Base-by-base conservation (phyloP, 2,113 vertebrate genomes). In the Gobiocypris rarus region DNA sequence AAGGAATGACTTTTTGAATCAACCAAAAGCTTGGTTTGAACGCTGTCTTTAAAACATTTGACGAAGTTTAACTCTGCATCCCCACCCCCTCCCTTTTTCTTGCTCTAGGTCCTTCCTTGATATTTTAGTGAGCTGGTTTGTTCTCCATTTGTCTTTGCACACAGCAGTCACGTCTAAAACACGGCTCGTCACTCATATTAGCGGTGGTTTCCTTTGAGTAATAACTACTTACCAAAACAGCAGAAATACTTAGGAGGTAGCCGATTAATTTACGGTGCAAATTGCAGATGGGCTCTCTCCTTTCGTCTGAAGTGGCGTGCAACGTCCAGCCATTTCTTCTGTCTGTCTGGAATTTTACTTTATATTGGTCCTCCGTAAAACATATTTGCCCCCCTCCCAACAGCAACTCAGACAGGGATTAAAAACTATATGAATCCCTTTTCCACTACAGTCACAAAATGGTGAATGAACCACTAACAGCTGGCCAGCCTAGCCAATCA, bases 401-500 rank as follows among this genome's bases (percentile, higher is more conserved):
- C 79, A 78, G 85, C 92, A 95, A 94, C 93, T 94, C 93, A 91
- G 90, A 92, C 89, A 84, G 84, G 91, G 91, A 90, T 89, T 75
- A 91, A 50, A 75, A 95, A 95, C 93, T 94, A 94, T 94, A 91
- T 61, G 86, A 91, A 83, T 93, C 93, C 91, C 93, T 96, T 96
- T 96, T 96, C 94, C 96, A 97, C 96, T 96, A 97, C 91, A 96
- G 95, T 95, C 96, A 96, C 96, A 97, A 97, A 97, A 97, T 97
- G 96, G 96, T 97, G 96, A 97, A 97, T 97, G 96, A 97, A 97
- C 95, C 95, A 95, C 94, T 95, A 96, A 96, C 96, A 97, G 96
- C 96, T 97, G 96, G 95, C 92, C 77, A 28, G 91, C 58, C 61
- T 15, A 93, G 87, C 96, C 96, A 97, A 97, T 97, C 92, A 91